Evolutionary conservation across 92 coral and sea anemone species (phyloP), one percentile per base, ranked within the genome.

Genomic region (Pocillopora meandrina): DNA sequence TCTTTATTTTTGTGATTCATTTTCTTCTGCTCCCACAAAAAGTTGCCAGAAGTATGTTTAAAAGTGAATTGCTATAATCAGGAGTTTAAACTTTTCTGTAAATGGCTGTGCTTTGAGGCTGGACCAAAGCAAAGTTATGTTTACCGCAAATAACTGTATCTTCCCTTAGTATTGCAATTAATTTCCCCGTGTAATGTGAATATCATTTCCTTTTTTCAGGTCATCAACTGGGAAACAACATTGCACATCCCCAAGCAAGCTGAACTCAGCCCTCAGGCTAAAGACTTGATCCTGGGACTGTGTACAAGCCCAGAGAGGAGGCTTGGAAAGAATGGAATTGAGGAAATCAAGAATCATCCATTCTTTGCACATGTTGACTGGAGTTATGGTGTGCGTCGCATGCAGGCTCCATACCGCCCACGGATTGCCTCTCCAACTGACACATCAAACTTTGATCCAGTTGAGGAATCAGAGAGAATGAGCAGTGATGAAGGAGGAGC

Each of bases 381-480:
- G 99, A 90, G 80, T 71, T 95, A 83, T 78, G 93, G 92, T 85
- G 87, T 89, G 19, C 90, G 98, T 2, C 81, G 91, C 49, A 84
- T 90, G 71, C 92, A 87, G 23, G 97, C 99, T 21, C 93, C 98
- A 11, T 92, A 94, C 79, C 77, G 81, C 5, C 99, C 99, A 21
- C 89, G 82, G 15, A 97, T 97, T 56, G 61, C 86, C 23, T 95
- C 91, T 71, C 93, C 99, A 1, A 95, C 98, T 56, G 99, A 97
- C 81, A 95, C 94, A 20, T 94, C 98, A 65, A 94, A 97, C 80
- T 97, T 97, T 79, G 99, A 97, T 73, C 93, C 99, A 12, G 92
- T 96, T 61, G 99, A 94, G 76, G 96, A 94, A 21, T 81, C 84
- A 31, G 90, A 88, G 8, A 88, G 87, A 33, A 84, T 66, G 65